phyloP scores from a whole-genome alignment of 2,113 vertebrate genomes.

The Diadophis punctatus region DNA sequence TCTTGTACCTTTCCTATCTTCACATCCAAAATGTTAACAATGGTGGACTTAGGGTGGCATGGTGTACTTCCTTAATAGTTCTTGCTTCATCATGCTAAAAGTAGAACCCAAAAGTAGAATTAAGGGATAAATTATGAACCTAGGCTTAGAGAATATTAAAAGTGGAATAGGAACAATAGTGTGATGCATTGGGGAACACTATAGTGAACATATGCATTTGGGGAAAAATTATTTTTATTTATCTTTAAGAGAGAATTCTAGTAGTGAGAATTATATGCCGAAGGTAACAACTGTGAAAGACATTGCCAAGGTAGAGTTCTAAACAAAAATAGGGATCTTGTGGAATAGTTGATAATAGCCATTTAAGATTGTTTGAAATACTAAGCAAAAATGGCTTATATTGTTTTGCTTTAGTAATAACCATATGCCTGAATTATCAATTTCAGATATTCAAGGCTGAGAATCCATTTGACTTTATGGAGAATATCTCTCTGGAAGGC shows the following conservation, averaged over 20 bases:
- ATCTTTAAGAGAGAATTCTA: neutral
- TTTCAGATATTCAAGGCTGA: slow-evolving; percentile 82
- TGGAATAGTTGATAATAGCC: neutral
- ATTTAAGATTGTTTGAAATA: neutral
- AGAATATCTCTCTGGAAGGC: slow-evolving; percentile 97
- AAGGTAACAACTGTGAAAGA: neutral
- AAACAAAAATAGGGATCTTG: neutral
- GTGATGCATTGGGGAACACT: neutral
- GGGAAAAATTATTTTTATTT: neutral
- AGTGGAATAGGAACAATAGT: neutral
- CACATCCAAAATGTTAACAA: neutral
- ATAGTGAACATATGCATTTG: neutral
- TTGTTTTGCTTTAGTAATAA: neutral
- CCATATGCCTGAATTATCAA: neutral
- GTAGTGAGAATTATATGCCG: neutral
- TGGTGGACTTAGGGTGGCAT: neutral
- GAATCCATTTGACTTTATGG: slow-evolving; percentile 99
- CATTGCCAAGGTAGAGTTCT: neutral
- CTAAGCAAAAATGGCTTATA: neutral
- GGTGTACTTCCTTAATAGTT: neutral
- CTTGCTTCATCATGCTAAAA: neutral
- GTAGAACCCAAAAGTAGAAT: neutral
- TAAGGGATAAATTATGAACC: neutral
- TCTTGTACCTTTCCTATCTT: neutral
- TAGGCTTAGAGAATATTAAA: neutral